A percentile compares a stretch with the other conserved stretches of the same genome.
phyloP scores from a whole-genome alignment of 2,797 vertebrate species.

The Apogon talboti region DNA sequence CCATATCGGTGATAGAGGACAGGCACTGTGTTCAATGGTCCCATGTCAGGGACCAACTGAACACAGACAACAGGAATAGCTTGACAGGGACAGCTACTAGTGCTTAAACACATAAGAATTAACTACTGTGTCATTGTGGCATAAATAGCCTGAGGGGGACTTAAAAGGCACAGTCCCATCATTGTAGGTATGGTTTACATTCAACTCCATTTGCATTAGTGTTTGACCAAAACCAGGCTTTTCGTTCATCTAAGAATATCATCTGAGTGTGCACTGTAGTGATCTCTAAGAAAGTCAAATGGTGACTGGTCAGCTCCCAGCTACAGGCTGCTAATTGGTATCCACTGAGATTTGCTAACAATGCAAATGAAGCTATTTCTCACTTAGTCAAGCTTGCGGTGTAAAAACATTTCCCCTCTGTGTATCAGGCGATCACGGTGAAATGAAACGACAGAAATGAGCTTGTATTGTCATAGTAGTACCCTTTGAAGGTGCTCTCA shows the following conservation, averaged over 20 bases:
- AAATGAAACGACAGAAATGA: constrained; percentile 32
- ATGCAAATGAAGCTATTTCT: constrained; percentile 50
- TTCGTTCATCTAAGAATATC: background rate
- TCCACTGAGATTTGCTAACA: constrained; percentile 41
- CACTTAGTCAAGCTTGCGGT: constrained; percentile 25
- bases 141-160: no score
- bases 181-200: no score
- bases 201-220: constrained; percentile 2
- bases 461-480: constrained; percentile 25
- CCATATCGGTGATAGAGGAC: no score
- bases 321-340: constrained; percentile 51
- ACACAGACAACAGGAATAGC: no score
- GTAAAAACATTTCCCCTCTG: constrained; percentile 29
- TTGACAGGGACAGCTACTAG: no score
- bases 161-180: no score
- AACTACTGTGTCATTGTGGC: no score
- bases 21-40: no score
- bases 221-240: constrained; percentile 3
- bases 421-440: constrained; percentile 16
- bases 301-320: constrained; percentile 25
- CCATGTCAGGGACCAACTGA: no score
- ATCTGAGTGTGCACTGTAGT: background rate
- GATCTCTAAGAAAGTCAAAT: constrained; percentile 27
- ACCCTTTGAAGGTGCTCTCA: constrained; percentile 37
- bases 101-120: no score